Conservation (phyloP, 64 coral and sea anemone genomes). For the Cladopsammia gracilis region DNA sequence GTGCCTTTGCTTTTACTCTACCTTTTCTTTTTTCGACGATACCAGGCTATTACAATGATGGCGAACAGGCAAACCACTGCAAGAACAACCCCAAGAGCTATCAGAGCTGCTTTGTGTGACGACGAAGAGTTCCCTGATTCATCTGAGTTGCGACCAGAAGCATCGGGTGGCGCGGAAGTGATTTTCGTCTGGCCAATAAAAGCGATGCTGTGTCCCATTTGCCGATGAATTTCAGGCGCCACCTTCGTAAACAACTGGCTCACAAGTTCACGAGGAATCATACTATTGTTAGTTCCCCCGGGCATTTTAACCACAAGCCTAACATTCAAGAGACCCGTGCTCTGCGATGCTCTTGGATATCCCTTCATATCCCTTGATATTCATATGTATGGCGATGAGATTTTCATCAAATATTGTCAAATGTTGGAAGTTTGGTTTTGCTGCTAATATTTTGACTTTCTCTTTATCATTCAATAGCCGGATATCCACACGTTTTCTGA, state of each 20-base stretch:
- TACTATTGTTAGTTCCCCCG: background rate
- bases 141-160: background rate
- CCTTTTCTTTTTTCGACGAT: background rate
- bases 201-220: background rate
- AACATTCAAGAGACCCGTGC: slow-evolving; percentile 9
- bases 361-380: no score
- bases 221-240: slow-evolving; percentile 7
- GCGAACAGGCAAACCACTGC: background rate
- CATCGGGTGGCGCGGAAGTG: background rate
- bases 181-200: background rate
- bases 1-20: background rate
- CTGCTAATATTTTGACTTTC: no score
- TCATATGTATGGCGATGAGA: no score
- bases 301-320: background rate
- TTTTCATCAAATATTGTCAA: no score
- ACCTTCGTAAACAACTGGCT: background rate
- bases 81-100: background rate
- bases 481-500: no score
- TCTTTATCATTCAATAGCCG: no score
- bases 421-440: no score
- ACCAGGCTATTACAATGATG: slow-evolving; percentile 1
- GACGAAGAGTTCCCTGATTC: background rate
- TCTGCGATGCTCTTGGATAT: background rate
- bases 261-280: background rate
- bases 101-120: slow-evolving; percentile 1